Conservation (phyloP, 1,140 invertebrate species). For the Elysia chlorotica region DNA sequence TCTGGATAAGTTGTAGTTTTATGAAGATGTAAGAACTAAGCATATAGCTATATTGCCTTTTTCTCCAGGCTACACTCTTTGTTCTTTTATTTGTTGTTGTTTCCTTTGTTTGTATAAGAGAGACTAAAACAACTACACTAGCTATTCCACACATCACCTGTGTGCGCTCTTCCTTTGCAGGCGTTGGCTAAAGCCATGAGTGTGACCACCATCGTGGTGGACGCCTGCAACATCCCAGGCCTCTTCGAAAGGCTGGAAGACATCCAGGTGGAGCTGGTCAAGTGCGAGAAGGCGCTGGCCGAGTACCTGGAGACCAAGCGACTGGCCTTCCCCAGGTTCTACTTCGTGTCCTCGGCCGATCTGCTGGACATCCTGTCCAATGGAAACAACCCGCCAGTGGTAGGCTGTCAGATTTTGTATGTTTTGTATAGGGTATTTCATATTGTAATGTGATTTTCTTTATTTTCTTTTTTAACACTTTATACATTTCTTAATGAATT, state of each 20-base stretch:
- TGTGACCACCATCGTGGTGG: constrained; percentile 75
- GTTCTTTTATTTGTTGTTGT: too few relatives aligned
- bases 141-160: too few relatives aligned
- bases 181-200: constrained; percentile 60
- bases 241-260: constrained; percentile 78
- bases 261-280: constrained; percentile 81
- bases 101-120: too few relatives aligned
- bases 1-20: too few relatives aligned
- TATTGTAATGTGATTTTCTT: neutral
- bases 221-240: constrained; percentile 84
- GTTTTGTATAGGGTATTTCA: neutral
- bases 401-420: constrained; percentile 37
- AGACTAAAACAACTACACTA: too few relatives aligned
- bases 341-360: constrained; percentile 98
- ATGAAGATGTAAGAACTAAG: too few relatives aligned
- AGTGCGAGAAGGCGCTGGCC: constrained; percentile 95
- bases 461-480: neutral
- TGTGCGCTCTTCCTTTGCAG: too few relatives aligned
- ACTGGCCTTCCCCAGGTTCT: constrained; percentile 91
- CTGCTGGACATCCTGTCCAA: constrained; percentile 94
- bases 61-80: too few relatives aligned
- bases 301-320: constrained; percentile 97
- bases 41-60: too few relatives aligned
- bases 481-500: neutral
- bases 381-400: constrained; percentile 86